Conservation (phyloP, 2,888 invertebrate species). For the Aquatica leii region DNA sequence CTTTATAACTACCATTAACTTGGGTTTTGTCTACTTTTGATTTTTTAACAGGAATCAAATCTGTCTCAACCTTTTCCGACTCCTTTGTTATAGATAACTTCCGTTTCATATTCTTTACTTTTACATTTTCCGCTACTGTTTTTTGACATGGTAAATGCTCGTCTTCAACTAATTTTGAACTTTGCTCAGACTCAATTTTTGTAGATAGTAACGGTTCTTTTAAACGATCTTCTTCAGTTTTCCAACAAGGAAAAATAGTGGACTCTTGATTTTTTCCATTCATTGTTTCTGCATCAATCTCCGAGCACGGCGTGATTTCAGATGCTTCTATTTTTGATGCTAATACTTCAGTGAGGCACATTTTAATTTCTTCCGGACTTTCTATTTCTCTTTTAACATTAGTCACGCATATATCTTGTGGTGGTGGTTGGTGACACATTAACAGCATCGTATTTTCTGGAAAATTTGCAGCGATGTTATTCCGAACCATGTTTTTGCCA, state of each 20-base stretch:
- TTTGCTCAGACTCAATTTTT: slow-evolving; percentile 34
- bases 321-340: slow-evolving; percentile 20
- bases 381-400: slow-evolving; percentile 59
- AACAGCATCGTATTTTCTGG: slow-evolving; percentile 64
- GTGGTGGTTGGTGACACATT: slow-evolving; percentile 56
- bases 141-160: slow-evolving; percentile 50
- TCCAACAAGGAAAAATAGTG: slow-evolving; percentile 11
- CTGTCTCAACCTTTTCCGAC: slow-evolving; percentile 36
- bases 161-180: slow-evolving; percentile 25
- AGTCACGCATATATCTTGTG: slow-evolving; percentile 45
- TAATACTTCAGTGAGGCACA: slow-evolving; percentile 35
- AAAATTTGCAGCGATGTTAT: slow-evolving; percentile 65
- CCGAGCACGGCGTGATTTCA: slow-evolving; percentile 6
- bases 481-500: slow-evolving; percentile 74
- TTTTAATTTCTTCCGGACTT: slow-evolving; percentile 56
- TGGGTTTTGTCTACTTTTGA: slow-evolving; percentile 44
- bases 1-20: slow-evolving; percentile 57
- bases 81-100: slow-evolving; percentile 58
- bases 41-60: slow-evolving; percentile 48
- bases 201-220: background rate
- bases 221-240: slow-evolving; percentile 30
- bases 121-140: slow-evolving; percentile 60
- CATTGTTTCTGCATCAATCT: slow-evolving; percentile 12
- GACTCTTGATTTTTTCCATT: slow-evolving; percentile 16
- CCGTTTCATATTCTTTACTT: slow-evolving; percentile 62